Base-by-base conservation (phyloP, 2,888 invertebrate genomes). In the Balanococcus diminutus region DNA sequence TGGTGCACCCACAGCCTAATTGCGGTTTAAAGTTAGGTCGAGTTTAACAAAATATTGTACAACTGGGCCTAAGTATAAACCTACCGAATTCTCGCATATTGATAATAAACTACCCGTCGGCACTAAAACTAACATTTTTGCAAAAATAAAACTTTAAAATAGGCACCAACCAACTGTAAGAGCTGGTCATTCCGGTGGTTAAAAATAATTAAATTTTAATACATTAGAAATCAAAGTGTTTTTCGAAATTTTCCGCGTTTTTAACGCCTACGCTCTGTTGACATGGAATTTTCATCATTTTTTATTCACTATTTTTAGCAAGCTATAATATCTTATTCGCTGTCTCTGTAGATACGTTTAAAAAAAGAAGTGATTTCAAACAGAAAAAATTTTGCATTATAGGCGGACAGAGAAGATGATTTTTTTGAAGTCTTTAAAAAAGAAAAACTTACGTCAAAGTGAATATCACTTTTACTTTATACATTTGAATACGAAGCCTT, bases 401-500 rank as follows among this genome's bases (percentile, higher is more conserved):
- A 51, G 51, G 51, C n/a, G 51, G 51, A 28, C 61, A 67, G 9
- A 25, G n/a, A 67, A 67, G 28, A 67, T 67, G 28, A 67, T 28
- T 25, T 28, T 67, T 67, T 67, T 67, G 61, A 67, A 67, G 61
- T 67, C 22, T 25, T 3, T 51, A 4, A 8, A 2, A 25, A 25
- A 67, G 28, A 67, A 67, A 56, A 56, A 56, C 9, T n/a, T 3
- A 67, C 8, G 36, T 75, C 75, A 75, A 75, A 75, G 75, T 75
- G n/a, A 75, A 75, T 75, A 75, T 75, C 75, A 75, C 32, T 36
- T 75, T 75, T 75, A n/a, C 75, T n/a, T 9, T 22, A 36, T 75
- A 36, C 32, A 31, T 32, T 75, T 75, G 75, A 75, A 75, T 75
- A 32, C 32, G 75, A 75, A 75, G 8, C n/a, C 32, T n/a, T 75